Evolutionary conservation across 2,113 vertebrate genomes (phyloP), one percentile per base, ranked within the genome.

Genomic region (Entomyzon cyanotis): DNA sequence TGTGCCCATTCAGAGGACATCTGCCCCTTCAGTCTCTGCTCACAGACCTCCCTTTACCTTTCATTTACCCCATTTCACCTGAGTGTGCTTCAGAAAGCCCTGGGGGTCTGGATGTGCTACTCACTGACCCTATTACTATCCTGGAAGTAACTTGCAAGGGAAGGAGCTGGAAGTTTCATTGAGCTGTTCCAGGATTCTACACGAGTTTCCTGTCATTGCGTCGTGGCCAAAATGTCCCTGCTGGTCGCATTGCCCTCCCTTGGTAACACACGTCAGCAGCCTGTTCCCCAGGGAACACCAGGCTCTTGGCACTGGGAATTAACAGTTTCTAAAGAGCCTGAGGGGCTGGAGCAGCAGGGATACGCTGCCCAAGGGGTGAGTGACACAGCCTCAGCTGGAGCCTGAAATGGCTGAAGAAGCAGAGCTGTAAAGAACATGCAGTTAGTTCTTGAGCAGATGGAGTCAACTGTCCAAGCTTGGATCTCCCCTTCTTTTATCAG

Each of bases 31-130:
- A 14, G 12, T 5, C 35, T 24, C 58, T 23, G 41, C 63, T 28
- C 8, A 11, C 11, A 20, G 19, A 7, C 5, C 47, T 79, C 49
- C 17, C 63, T 23, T 16, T 12, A 1, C 1, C 25, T 41, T 42
- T 4, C 31, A 3, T 23, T 30, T n/a, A 13, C 39, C 25, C 28
- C 2, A 0, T 21, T 59, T 7, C 71, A 63, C 55, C 62, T 2
- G 33, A 1, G 46, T 17, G 27, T 22, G 39, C 15, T 60, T 47
- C 47, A 25, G n/a, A 8, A 42, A 12, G 15, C 28, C n/a, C 3
- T 0, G 2, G 10, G 2, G 15, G 1, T 1, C 60, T 10, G 44
- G 13, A 12, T 69, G 60, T 19, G 56, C 56, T 9, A 0, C 5
- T 35, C 8, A 0, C 0, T 22, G 33, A 11, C 47, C 25, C 2